Percentiles rank a stretch among this genome's conserved stretches.
Conservation (phyloP, 2,113 vertebrate genomes). For the Eublepharis macularius region DNA sequence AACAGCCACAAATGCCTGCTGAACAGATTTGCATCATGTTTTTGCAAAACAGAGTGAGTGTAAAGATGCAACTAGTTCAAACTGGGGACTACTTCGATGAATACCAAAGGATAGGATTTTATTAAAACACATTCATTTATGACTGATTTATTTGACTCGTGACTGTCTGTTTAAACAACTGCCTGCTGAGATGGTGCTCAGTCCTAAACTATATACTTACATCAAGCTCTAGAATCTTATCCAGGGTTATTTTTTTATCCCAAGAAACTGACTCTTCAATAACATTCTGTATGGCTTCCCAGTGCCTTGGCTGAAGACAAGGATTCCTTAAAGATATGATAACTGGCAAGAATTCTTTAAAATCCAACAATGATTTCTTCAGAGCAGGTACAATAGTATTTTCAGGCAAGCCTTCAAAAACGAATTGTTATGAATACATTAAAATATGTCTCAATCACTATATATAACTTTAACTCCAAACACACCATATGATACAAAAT, state of each 20-base stretch:
- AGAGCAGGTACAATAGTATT: conserved; percentile 62
- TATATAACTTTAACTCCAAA: neutral
- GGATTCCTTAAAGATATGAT: conserved; percentile 68
- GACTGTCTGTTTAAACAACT: no score
- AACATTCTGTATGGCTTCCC: conserved; percentile 60
- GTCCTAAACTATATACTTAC: conserved; percentile 44
- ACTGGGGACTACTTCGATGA: no score
- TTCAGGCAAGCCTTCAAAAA: conserved; percentile 68
- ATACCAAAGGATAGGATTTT: no score
- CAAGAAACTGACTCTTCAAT: conserved; percentile 48
- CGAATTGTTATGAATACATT: neutral
- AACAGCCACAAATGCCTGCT: no score
- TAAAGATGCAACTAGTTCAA: no score
- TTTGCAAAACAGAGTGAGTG: no score
- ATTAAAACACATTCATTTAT: no score
- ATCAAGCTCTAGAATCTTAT: conserved; percentile 65
- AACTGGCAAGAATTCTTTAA: conserved; percentile 69
- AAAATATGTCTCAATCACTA: neutral
- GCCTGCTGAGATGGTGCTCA: neutral
- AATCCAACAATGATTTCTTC: conserved; percentile 66
- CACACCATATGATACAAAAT: neutral
- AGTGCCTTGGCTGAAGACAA: conserved; percentile 67
- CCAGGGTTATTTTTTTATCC: conserved; percentile 63
- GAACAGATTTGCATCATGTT: no score
- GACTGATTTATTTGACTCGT: no score